Percentiles rank a stretch among this genome's conserved stretches.
phyloP scores from a whole-genome alignment of 2,888 invertebrate species.

The Trissonchulus sp. region DNA sequence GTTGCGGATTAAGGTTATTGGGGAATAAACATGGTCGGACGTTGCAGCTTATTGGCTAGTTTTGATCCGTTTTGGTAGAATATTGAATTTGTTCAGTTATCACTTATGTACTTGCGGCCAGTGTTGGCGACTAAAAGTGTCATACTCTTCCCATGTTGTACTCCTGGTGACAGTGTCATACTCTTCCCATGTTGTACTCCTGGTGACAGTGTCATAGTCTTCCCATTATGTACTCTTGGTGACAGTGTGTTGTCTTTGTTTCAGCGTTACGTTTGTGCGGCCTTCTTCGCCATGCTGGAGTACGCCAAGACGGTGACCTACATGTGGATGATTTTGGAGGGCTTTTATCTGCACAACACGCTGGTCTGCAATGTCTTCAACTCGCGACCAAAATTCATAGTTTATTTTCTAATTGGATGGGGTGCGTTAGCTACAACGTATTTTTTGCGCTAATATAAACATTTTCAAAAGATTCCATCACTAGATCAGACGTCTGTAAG shows the following conservation, averaged over 20 bases:
- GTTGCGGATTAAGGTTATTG: no score
- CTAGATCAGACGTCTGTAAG: no score
- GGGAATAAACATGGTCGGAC: no score
- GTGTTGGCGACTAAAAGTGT: no score
- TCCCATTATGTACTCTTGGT: neutral
- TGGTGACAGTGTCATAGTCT: neutral
- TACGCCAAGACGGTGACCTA: conserved; percentile 84
- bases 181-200: conserved; percentile 38
- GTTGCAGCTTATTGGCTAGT: no score
- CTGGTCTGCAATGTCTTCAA: conserved; percentile 61
- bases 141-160: no score
- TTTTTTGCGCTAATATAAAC: neutral
- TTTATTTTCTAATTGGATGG: conserved; percentile 54
- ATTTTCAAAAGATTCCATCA: no score
- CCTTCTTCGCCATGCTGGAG: conserved; percentile 71
- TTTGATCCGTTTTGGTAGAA: no score
- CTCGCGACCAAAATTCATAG: conserved; percentile 52
- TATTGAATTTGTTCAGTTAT: no score
- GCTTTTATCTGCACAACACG: conserved; percentile 77
- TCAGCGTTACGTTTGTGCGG: conserved; percentile 73
- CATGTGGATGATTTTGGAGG: conserved; percentile 95
- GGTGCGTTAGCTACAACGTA: conserved; percentile 44
- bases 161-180: conserved; percentile 38
- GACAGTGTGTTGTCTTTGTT: conserved; percentile 41
- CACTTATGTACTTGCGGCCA: no score